A percentile compares a stretch with the other conserved stretches of the same genome.
Conservation (phyloP, 2,888 invertebrate genomes). For the Tipula helvola region DNA sequence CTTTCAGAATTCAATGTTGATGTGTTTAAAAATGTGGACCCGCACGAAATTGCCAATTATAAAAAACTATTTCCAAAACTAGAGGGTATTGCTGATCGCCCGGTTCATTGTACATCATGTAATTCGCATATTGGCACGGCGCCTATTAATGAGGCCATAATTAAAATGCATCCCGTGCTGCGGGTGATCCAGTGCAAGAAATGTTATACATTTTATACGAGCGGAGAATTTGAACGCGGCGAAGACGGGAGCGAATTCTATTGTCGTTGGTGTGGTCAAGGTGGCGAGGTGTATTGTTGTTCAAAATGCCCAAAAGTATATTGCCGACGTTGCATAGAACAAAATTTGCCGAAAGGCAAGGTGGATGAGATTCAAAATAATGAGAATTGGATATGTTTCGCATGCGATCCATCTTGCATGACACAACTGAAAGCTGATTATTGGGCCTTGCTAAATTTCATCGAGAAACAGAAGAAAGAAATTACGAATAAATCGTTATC, state of each 20-base stretch:
- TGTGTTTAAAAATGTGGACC: conserved; percentile 41
- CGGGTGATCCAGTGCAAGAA: conserved; percentile 57
- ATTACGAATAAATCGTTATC: not conserved
- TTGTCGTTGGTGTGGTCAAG: conserved; percentile 75
- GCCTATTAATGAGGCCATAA: conserved; percentile 45
- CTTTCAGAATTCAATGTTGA: conserved; percentile 28
- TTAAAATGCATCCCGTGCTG: conserved; percentile 60
- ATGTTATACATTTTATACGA: conserved; percentile 66
- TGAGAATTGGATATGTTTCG: conserved; percentile 72
- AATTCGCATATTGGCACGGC: conserved; percentile 63
- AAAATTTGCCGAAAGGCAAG: conserved; percentile 52
- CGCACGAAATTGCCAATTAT: conserved; percentile 42
- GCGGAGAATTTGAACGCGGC: conserved; percentile 70
- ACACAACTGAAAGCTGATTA: conserved; percentile 54
- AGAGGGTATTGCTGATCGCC: conserved; percentile 41
- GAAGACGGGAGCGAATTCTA: conserved; percentile 74
- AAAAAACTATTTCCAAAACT: conserved; percentile 43
- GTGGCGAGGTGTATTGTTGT: conserved; percentile 66
- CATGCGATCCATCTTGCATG: conserved; percentile 53
- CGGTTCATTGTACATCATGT: conserved; percentile 63
- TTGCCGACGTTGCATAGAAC: conserved; percentile 64
- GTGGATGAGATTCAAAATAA: conserved; percentile 59
- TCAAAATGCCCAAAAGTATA: conserved; percentile 61
- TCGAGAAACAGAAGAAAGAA: conserved; percentile 41
- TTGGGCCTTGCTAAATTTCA: conserved; percentile 58